Evolutionary conservation across 2,888 invertebrate genomes (phyloP), one percentile per base, ranked within the genome.

Genomic region (Drosophila setosimentum): DNA sequence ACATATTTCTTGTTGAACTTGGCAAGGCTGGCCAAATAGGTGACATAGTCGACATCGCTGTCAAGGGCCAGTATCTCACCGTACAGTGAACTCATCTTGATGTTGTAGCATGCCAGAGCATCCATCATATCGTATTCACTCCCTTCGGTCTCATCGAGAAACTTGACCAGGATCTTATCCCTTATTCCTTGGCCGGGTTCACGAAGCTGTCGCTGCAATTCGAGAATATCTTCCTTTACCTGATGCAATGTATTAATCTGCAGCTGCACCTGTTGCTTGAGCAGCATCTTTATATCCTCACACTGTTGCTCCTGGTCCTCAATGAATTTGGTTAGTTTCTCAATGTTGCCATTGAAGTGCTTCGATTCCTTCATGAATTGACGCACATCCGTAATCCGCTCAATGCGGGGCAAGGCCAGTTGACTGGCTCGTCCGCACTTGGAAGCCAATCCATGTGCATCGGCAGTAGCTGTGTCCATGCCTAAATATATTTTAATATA

Each of bases 31-130:
- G 49, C 51, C 62, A 83, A 27, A 40, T 73, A 79, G n/a, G 10
- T 33, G 2, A 82, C 77, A 24, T 73, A 72, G 35, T 82, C 75
- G 7, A 80, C 49, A 55, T 83, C 83, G 49, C 71, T 72, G 33
- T 78, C 84, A 4, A 82, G 53, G 0, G 61, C 49, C 4, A 83
- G 18, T 0, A 76, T 76, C 11, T 75, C 73, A 1, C 68, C 55
- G 30, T 62, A 84, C 1, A 82, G 50, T 1, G 65, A 13, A 18
- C 64, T 68, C 71, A 84, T 78, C 60, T 80, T 82, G 0, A 70
- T 11, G n/a, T 68, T 72, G 16, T 53, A 83, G 2, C 29, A 59
- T 16, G 57, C 58, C 45, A 84, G 27, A 1, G 83, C 80, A 42
- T 64, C 37, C 0, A 68, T 51, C 5, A 76, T 45, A 2, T 75